phyloP scores from a whole-genome alignment of 1,140 invertebrate genomes.

The Drosophila suzukii region DNA sequence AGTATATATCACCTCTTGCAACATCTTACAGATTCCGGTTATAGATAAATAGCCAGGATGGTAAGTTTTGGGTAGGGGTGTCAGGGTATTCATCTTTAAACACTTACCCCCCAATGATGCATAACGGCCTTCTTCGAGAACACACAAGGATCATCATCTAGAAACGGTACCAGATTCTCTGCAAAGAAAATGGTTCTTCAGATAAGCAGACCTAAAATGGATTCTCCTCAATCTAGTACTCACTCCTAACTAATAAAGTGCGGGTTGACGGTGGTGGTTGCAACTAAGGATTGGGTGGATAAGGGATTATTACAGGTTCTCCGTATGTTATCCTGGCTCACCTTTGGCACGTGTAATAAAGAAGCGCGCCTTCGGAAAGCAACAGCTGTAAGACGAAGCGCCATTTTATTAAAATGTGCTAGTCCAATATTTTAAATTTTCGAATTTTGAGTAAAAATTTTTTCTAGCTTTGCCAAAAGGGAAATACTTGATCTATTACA shows the following conservation, averaged over 20 bases:
- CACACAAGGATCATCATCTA: constrained; percentile 27
- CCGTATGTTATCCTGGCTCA: not conserved
- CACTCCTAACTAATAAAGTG: constrained; percentile 15
- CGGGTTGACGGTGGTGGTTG: not conserved
- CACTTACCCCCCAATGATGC: constrained; percentile 63
- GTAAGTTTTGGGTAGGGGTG: not conserved
- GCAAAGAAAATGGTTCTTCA: not conserved
- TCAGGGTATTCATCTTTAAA: too few species aligned
- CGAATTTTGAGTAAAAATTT: not conserved
- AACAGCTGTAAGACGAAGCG: constrained; percentile 15
- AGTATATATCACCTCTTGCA: constrained; percentile 1
- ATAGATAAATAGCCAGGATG: constrained; percentile 16
- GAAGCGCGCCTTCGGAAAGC: not conserved
- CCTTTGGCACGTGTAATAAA: constrained; percentile 11
- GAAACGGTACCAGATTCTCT: constrained; percentile 16
- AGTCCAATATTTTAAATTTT: not conserved
- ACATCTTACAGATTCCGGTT: not conserved
- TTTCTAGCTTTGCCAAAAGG: not conserved
- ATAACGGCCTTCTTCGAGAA: constrained; percentile 26
- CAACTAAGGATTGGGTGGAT: constrained; percentile 1
- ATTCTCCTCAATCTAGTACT: not conserved
- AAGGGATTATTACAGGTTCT: not conserved
- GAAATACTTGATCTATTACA: not conserved
- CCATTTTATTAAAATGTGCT: constrained; percentile 11
- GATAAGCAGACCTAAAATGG: not conserved